phyloP scores from a whole-genome alignment of 2,113 vertebrate species.

The Passer domesticus region DNA sequence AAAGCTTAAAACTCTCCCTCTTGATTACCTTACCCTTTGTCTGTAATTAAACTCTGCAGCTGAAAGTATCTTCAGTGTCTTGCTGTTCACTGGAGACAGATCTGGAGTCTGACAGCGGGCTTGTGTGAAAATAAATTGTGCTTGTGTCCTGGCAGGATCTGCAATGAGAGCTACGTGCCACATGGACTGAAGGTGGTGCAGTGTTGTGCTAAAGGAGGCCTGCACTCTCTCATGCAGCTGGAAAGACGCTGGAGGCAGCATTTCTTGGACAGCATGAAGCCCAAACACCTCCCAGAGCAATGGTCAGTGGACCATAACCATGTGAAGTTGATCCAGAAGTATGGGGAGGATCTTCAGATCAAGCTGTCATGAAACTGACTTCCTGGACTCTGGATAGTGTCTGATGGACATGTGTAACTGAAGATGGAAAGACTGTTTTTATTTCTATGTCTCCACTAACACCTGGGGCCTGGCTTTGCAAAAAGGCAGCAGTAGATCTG shows the following conservation, averaged over 20 bases:
- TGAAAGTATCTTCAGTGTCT: neutral
- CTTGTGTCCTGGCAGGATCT: conserved; percentile 82
- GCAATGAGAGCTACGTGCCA: conserved; percentile 87
- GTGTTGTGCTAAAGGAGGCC: conserved; percentile 77
- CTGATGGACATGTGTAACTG: neutral
- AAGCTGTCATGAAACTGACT: conserved; percentile 67
- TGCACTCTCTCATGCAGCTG: conserved; percentile 88
- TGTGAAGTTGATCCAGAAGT: conserved; percentile 89
- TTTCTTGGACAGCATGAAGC: conserved; percentile 91
- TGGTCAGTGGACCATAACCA: conserved; percentile 96
- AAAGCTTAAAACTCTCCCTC: neutral
- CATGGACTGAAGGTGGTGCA: conserved; percentile 95
- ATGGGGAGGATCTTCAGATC: conserved; percentile 85
- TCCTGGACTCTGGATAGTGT: neutral
- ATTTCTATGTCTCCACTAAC: neutral
- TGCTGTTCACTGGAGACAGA: neutral
- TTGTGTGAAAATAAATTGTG: conserved; percentile 15
- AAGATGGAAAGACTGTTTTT: neutral
- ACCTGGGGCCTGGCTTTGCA: neutral
- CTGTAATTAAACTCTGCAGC: neutral
- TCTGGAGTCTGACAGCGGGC: neutral
- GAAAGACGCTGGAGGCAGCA: conserved; percentile 95
- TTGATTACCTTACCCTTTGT: neutral
- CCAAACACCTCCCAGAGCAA: conserved; percentile 87
- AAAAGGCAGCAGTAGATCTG: neutral